Evolutionary conservation across 2,797 vertebrate genomes (phyloP).

Genomic region (Oreortyx pictus): DNA sequence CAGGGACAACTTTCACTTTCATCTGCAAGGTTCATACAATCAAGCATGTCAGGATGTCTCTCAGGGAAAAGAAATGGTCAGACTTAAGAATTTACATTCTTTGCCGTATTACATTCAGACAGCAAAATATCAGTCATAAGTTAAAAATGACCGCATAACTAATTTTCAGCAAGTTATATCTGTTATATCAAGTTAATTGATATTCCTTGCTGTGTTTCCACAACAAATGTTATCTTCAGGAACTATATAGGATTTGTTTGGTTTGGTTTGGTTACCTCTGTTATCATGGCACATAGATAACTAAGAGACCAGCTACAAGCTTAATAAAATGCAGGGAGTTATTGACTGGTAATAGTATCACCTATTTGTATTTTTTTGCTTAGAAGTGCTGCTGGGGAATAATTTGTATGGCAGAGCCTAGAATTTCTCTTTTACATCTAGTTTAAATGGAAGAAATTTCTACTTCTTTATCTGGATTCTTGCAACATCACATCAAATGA

Average conservation of each 20-base stretch:
- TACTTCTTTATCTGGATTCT: neutral
- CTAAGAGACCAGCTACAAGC: neutral
- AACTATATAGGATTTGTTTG: conserved; percentile 11
- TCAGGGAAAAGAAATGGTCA: neutral
- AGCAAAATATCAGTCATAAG: neutral
- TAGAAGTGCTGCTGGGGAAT: conserved; percentile 2
- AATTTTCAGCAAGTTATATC: too few relatives aligned
- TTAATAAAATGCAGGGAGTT: neutral
- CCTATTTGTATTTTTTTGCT: neutral
- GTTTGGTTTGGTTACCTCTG: neutral
- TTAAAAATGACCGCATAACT: neutral
- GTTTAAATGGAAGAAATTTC: neutral
- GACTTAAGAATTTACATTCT: neutral
- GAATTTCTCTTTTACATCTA: neutral
- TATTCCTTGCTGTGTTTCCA: neutral
- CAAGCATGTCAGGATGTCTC: neutral
- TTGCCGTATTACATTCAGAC: neutral
- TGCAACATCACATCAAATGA: neutral
- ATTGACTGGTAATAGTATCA: neutral
- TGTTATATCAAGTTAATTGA: too few relatives aligned
- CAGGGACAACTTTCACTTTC: neutral
- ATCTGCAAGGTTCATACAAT: neutral
- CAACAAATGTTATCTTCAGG: neutral
- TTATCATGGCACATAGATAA: neutral
- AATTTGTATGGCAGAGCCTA: neutral